Evolutionary conservation across 2,113 vertebrate genomes (phyloP), one percentile per base, ranked within the genome.

Genomic region (Todiramphus saurophagus): DNA sequence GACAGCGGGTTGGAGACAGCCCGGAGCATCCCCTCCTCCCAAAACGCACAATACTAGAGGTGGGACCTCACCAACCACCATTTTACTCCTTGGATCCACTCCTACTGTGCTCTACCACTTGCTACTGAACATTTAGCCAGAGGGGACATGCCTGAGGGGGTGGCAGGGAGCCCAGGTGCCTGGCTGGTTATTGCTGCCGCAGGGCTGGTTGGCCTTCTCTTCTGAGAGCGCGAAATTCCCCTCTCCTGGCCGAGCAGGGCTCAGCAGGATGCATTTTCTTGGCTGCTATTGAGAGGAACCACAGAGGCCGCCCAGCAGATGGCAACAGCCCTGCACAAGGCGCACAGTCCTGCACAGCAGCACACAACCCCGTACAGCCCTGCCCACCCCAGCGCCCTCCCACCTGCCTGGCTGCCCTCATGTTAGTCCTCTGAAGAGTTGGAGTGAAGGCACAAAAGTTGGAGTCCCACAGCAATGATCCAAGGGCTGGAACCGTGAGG

Each of bases 321-420:
- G 95, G 96, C 96, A 96, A 96, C 85, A 91, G 94, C 79, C 87
- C 95, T 6, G 78, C 81, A 16, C 44, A 6, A 46, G 50, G 77
- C 3, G 7, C 44, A 3, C 73, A 10, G 56, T 23, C 11, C 51
- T 9, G 31, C 58, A 4, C 89, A 37, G 48, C 50, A 11, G 48
- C 17, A 13, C 37, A 4, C 68, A 10, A 51, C n/a, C 31, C 16
- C 51, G 9, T 44, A 3, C 84, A 43, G 46, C 55, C 15, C 39
- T 13, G 10, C 30, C 37, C 3, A 33, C 10, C 31, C 63, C 18
- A 2, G 35, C 11, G 35, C 24, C 28, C 50, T 35, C 2, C 9
- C 18, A 4, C 55, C 62, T 13, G 10, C 17, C 30, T 0, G 0
- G 46, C 62, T 79, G 30, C 41, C 56, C 56, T 7, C 41, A 41